Percentiles rank a stretch among this genome's conserved stretches.
Conservation (phyloP, 2,797 vertebrate species). For the Pantherophis vulpinus region DNA sequence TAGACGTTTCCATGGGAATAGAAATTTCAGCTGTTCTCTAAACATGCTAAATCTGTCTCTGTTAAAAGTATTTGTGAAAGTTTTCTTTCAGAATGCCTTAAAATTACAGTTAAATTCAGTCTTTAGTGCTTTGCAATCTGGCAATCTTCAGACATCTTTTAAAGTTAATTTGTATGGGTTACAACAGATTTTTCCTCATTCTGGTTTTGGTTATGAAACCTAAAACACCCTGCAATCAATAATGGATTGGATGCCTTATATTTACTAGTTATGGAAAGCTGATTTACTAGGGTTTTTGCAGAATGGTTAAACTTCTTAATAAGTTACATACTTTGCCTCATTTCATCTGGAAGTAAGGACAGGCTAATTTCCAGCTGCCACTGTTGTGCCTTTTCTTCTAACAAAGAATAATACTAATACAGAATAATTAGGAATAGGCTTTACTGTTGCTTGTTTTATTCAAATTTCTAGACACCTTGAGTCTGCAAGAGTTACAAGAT, state of each 20-base stretch:
- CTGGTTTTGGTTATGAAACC: not conserved
- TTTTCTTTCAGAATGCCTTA: not conserved
- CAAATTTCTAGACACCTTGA: not conserved
- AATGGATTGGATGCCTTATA: not conserved
- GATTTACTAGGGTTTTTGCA: not conserved
- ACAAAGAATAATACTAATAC: not conserved
- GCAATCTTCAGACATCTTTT: not conserved
- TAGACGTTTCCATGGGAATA: not conserved
- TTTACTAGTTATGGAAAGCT: not conserved
- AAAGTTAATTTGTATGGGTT: not conserved
- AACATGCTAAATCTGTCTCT: not conserved
- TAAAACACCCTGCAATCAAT: not conserved
- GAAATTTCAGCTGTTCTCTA: not conserved
- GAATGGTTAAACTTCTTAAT: not conserved
- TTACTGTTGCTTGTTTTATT: not conserved
- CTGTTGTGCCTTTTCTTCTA: not conserved
- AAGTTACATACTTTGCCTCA: not conserved
- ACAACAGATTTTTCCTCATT: not conserved
- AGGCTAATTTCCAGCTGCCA: not conserved
- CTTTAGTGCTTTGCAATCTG: not conserved
- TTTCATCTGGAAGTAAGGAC: not conserved
- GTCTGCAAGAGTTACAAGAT: not conserved
- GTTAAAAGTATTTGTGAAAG: not conserved
- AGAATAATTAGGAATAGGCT: not conserved
- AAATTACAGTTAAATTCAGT: not conserved